These are phyloP conservation scores for Rhinichthys osculus DNA, from an alignment of 2,797 vertebrate genomes.

Conservation along the genomic window DNA sequence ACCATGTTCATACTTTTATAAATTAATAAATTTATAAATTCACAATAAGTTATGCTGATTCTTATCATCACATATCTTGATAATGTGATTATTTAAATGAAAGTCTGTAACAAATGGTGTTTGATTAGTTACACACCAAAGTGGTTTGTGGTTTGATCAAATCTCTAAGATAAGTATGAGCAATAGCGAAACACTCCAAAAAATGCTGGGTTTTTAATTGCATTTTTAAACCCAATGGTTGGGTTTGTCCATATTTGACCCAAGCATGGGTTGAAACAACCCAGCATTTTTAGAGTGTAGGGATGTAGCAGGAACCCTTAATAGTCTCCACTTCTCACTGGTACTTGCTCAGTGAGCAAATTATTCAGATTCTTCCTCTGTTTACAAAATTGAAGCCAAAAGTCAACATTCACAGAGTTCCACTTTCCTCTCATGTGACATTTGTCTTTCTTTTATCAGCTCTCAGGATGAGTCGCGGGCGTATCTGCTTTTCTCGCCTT, in stretches of 20 bases:
- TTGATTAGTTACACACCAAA: conserved; percentile 3
- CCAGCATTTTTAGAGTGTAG: too few species aligned
- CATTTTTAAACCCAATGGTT: too few species aligned
- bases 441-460: conserved; percentile 63
- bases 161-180: not conserved
- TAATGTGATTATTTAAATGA: not conserved
- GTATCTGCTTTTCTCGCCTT: conserved; percentile 46
- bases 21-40: not conserved
- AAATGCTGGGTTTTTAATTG: too few species aligned
- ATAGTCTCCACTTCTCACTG: not conserved
- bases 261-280: too few species aligned
- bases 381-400: conserved; percentile 26
- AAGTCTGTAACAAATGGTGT: not conserved
- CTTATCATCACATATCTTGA: not conserved
- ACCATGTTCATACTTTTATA: not conserved
- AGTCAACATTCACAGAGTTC: conserved; percentile 57
- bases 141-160: not conserved
- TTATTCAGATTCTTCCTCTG: conserved; percentile 19
- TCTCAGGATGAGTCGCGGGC: conserved; percentile 61
- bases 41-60: not conserved
- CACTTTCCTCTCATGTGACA: conserved; percentile 50
- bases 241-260: too few species aligned
- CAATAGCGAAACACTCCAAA: not conserved
- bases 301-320: not conserved
- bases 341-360: not conserved